These are phyloP conservation scores for Tylochromis polylepis DNA, from an alignment of 2,113 vertebrate species.

Conservation along the genomic window DNA sequence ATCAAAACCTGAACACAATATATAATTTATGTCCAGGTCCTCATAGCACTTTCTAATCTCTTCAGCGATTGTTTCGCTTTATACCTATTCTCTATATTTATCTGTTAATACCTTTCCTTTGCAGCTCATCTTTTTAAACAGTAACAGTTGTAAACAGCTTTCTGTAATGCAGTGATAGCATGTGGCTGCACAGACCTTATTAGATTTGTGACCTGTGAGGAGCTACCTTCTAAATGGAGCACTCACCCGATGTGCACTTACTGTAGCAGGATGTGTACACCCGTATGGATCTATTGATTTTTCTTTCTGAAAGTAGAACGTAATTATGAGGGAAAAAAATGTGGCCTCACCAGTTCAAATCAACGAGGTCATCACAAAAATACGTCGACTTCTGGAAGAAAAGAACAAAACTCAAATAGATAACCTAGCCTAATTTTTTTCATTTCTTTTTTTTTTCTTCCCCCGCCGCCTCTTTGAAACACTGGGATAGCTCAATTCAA, in stretches of 20 bases:
- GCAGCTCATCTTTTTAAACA: not conserved
- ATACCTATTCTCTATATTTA: not conserved
- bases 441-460: not conserved
- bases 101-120: not conserved
- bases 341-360: not conserved
- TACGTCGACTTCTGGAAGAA: not conserved
- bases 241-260: slow-evolving; percentile 33
- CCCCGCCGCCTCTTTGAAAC: not conserved
- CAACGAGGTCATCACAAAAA: slow-evolving; percentile 30
- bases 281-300: slow-evolving; percentile 43
- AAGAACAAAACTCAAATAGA: not conserved
- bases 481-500: slow-evolving; percentile 22
- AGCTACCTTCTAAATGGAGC: slow-evolving; percentile 23
- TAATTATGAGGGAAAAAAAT: slow-evolving; percentile 42
- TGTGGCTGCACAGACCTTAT: slow-evolving; percentile 10
- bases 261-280: not conserved
- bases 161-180: not conserved
- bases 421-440: not conserved
- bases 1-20: not conserved
- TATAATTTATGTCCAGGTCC: not conserved
- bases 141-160: not conserved
- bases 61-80: not conserved
- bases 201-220: slow-evolving; percentile 23
- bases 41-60: not conserved
- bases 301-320: slow-evolving; percentile 29